Evolutionary conservation across 2,888 invertebrate genomes (phyloP).

Genomic region (Ganaspis brasiliensis): DNA sequence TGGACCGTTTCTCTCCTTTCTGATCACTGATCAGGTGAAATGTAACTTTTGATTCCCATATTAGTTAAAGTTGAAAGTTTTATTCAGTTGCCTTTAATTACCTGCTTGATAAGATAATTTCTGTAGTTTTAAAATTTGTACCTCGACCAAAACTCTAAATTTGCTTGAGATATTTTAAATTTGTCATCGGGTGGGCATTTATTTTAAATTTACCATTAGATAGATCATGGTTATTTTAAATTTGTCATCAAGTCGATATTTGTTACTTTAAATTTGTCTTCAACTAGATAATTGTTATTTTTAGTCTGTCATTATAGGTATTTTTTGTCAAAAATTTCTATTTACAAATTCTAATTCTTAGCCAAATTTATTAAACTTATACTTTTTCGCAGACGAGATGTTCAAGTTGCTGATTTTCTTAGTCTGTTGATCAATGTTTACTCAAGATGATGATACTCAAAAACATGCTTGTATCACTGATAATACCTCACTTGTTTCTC

Average conservation of each 20-base stretch:
- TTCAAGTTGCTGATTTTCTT: neutral
- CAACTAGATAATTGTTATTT: too few relatives aligned
- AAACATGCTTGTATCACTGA: slow-evolving; percentile 1
- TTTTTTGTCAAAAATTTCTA: too few relatives aligned
- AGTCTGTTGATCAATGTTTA: slow-evolving; percentile 29
- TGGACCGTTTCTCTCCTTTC: slow-evolving; percentile 66
- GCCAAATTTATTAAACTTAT: neutral
- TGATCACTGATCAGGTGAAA: slow-evolving; percentile 61
- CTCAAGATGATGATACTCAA: slow-evolving; percentile 29
- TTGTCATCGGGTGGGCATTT: too few relatives aligned
- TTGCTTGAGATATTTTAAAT: too few relatives aligned
- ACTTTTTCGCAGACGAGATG: neutral
- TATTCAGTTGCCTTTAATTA: slow-evolving; percentile 63
- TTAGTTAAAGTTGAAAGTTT: slow-evolving; percentile 47
- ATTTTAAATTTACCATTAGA: too few relatives aligned
- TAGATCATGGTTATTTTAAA: too few relatives aligned
- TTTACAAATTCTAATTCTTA: too few relatives aligned
- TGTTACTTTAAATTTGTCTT: too few relatives aligned
- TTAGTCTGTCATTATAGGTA: too few relatives aligned
- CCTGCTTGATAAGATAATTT: neutral
- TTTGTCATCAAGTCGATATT: too few relatives aligned
- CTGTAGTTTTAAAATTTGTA: neutral
- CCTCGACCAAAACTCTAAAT: neutral
- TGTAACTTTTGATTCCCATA: slow-evolving; percentile 38
- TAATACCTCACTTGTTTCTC: slow-evolving; percentile 24